phyloP scores from a whole-genome alignment of 2,797 vertebrate genomes.

The Ambastaia sidthimunki region DNA sequence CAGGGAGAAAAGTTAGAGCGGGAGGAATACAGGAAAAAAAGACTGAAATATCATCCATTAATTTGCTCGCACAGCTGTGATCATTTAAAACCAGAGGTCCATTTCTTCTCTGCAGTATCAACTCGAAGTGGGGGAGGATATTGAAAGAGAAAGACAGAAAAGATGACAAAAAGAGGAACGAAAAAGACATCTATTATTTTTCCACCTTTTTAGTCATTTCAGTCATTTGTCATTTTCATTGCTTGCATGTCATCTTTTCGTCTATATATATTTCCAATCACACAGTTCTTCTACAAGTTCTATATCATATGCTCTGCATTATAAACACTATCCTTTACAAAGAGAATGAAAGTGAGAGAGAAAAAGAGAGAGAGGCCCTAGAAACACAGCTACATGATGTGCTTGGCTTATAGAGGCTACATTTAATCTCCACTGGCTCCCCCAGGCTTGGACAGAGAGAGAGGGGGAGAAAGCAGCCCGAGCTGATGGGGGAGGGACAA shows the following conservation, averaged over 20 bases:
- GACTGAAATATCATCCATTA: constrained; percentile 77
- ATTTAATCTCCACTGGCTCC: constrained; percentile 95
- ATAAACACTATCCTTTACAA: constrained; percentile 64
- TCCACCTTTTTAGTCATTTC: constrained; percentile 66
- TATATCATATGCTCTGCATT: constrained; percentile 58
- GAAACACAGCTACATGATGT: constrained; percentile 90
- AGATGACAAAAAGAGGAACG: constrained; percentile 37
- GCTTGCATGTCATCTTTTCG: neutral
- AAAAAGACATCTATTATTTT: constrained; percentile 65
- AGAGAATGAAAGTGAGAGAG: constrained; percentile 51
- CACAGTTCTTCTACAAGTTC: constrained; percentile 38
- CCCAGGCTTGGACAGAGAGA: constrained; percentile 85
- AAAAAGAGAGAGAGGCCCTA: constrained; percentile 67
- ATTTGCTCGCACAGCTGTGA: constrained; percentile 80
- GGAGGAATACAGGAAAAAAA: constrained; percentile 55
- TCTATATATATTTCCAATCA: constrained; percentile 21
- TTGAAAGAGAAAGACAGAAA: constrained; percentile 36
- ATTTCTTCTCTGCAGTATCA: constrained; percentile 69
- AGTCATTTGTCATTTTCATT: constrained; percentile 10
- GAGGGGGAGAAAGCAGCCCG: constrained; percentile 63
- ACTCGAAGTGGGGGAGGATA: constrained; percentile 50
- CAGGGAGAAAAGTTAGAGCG: constrained; percentile 56
- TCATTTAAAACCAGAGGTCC: constrained; percentile 80
- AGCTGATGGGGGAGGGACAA: constrained; percentile 76
- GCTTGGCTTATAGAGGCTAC: constrained; percentile 93